Conservation (phyloP, 2,797 vertebrate genomes). For the Galagoides demidoff region DNA sequence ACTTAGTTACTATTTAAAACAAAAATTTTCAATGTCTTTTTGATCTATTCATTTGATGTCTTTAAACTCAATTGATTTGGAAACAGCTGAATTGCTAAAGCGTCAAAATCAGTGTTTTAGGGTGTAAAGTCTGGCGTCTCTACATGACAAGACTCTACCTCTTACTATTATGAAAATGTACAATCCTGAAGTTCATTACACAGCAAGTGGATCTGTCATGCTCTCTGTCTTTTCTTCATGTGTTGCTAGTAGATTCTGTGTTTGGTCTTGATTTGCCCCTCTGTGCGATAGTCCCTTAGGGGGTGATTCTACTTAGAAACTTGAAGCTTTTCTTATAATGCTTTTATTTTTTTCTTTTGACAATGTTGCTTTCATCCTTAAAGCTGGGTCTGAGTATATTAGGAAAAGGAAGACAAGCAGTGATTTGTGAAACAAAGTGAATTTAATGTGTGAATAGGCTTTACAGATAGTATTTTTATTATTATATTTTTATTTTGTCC, state of each 20-base stretch:
- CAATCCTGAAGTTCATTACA: conserved; percentile 12
- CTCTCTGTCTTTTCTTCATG: neutral
- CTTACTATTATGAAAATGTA: neutral
- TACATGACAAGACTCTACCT: neutral
- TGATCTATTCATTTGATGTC: neutral
- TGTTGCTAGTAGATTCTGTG: neutral
- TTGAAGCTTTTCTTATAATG: neutral
- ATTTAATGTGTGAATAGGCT: neutral
- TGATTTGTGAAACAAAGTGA: conserved; percentile 38
- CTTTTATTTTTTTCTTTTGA: neutral
- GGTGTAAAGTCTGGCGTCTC: neutral
- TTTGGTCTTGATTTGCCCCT: neutral
- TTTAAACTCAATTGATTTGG: conserved; percentile 60
- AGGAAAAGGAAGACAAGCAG: neutral
- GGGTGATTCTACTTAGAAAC: conserved; percentile 28
- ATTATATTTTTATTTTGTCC: neutral
- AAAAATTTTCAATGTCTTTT: neutral
- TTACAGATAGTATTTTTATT: neutral
- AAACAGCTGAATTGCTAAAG: neutral
- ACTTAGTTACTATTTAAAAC: conserved; percentile 59
- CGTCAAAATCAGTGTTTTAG: conserved; percentile 15
- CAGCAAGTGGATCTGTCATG: neutral
- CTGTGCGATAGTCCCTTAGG: conserved; percentile 4
- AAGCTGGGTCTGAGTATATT: neutral
- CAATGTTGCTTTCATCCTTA: neutral